Conservation (phyloP, 2,888 invertebrate genomes). For the Cenopis cana region DNA sequence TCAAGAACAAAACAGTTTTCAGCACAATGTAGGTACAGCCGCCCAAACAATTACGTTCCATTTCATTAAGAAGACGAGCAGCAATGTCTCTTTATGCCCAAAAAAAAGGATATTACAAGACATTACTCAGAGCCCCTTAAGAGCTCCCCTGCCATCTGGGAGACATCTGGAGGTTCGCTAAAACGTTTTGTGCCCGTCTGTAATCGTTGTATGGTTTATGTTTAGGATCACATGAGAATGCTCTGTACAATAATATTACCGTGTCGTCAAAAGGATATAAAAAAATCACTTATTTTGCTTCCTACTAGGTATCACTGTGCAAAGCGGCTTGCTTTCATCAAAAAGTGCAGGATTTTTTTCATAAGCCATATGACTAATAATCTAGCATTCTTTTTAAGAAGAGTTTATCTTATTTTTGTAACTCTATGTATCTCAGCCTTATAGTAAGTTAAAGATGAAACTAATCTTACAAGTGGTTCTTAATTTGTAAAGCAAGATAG, state of each 20-base stretch:
- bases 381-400: too few relatives aligned
- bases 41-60: slow-evolving; percentile 23
- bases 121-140: slow-evolving; percentile 25
- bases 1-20: slow-evolving; percentile 5
- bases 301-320: too few relatives aligned
- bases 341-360: too few relatives aligned
- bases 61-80: slow-evolving; percentile 22
- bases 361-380: too few relatives aligned
- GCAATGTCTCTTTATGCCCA: slow-evolving; percentile 22
- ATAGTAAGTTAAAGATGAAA: too few relatives aligned
- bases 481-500: neutral
- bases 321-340: too few relatives aligned
- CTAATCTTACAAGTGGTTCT: neutral
- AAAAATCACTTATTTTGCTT: too few relatives aligned
- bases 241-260: neutral
- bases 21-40: neutral
- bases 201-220: slow-evolving; percentile 23
- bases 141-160: slow-evolving; percentile 7
- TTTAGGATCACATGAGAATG: neutral
- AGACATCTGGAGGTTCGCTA: slow-evolving; percentile 26
- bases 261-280: neutral
- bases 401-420: too few relatives aligned
- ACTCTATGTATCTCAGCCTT: too few relatives aligned
- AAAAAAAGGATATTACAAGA: slow-evolving; percentile 31
- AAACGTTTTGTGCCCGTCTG: slow-evolving; percentile 19